Conservation (phyloP, 1,140 invertebrate genomes). For the Pogonomyrmex californicus region DNA sequence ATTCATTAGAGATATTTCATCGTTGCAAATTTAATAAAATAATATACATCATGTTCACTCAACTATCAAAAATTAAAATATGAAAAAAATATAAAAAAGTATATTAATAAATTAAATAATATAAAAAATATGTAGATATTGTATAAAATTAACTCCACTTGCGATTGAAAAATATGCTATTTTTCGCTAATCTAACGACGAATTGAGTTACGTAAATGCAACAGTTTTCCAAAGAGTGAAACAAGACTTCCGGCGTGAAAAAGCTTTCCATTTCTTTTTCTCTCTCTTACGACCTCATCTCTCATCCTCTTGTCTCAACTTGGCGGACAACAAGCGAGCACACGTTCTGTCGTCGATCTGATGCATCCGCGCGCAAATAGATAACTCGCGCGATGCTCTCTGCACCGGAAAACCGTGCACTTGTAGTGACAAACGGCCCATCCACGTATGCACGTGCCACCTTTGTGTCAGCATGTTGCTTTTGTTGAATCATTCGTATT, state of each 20-base stretch:
- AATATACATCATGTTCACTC: neutral
- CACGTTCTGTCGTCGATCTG: constrained; percentile 1
- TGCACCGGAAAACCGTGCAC: constrained; percentile 22
- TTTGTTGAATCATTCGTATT: constrained; percentile 69
- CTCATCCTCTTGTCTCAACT: constrained; percentile 34
- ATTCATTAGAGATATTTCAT: neutral
- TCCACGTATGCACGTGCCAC: constrained; percentile 19
- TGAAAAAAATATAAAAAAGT: neutral
- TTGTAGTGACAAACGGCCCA: constrained; percentile 46
- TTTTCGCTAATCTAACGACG: neutral
- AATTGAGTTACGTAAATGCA: neutral
- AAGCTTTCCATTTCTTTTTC: constrained; percentile 26
- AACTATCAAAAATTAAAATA: neutral
- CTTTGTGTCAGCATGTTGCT: constrained; percentile 40
- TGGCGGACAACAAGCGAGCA: constrained; percentile 23
- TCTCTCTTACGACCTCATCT: constrained; percentile 10
- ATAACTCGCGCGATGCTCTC: constrained; percentile 28
- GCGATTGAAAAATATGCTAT: neutral
- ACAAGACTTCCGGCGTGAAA: neutral
- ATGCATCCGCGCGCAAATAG: constrained; percentile 53
- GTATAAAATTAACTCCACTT: neutral
- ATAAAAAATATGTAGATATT: neutral
- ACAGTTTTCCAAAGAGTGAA: neutral
- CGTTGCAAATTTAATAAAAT: neutral
- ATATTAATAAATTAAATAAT: constrained; percentile 6